Conservation (phyloP, 1,140 invertebrate genomes). For the Diachasma alloeum region DNA sequence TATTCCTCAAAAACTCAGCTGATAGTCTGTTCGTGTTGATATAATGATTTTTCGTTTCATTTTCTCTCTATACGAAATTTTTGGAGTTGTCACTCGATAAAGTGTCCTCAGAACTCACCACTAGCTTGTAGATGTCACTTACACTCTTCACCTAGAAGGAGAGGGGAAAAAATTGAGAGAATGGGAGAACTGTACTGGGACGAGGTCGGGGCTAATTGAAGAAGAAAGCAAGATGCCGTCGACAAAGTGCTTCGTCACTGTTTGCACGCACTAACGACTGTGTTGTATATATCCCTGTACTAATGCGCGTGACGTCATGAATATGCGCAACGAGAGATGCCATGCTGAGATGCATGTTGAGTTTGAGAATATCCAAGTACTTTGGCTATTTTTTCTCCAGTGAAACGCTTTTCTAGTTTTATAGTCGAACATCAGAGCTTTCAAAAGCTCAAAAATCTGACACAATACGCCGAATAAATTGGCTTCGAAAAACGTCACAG, state of each 20-base stretch:
- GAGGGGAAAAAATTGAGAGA: background rate
- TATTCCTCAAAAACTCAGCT: too few species aligned
- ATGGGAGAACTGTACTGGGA: background rate
- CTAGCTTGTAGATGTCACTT: background rate
- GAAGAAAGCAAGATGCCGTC: constrained; percentile 2
- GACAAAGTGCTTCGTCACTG: constrained; percentile 1
- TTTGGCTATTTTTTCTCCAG: too few species aligned
- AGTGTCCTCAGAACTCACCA: background rate
- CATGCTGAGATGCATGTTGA: too few species aligned
- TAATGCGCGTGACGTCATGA: constrained; percentile 5
- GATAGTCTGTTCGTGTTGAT: too few species aligned
- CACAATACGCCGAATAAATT: too few species aligned
- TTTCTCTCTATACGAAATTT: too few species aligned
- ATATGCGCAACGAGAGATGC: background rate
- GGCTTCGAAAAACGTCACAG: too few species aligned
- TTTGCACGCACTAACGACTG: background rate
- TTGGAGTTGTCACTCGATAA: background rate
- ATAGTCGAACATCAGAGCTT: too few species aligned
- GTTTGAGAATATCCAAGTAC: too few species aligned
- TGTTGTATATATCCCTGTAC: background rate
- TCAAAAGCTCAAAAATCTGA: too few species aligned
- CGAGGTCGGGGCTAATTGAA: background rate
- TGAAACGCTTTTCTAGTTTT: too few species aligned
- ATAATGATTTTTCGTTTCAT: too few species aligned
- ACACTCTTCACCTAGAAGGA: background rate